phyloP scores from a whole-genome alignment of 2,797 vertebrate species.

The Nyctibius grandis region DNA sequence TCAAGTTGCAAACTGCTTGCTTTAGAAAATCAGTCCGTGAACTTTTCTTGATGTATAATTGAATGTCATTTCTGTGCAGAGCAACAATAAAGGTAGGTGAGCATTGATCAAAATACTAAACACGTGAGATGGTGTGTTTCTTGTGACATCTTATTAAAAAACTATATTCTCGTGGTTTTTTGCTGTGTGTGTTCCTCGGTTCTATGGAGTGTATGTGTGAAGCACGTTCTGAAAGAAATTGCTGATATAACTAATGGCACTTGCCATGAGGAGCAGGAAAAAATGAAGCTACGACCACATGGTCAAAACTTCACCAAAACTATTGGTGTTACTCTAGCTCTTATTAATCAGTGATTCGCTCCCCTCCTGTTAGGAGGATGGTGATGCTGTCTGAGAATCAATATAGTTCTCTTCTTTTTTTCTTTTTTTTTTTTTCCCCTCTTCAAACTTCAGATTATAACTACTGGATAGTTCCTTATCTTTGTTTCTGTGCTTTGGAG shows the following conservation, averaged over 20 bases:
- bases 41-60: neutral
- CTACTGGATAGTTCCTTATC: neutral
- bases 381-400: neutral
- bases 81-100: neutral
- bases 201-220: neutral
- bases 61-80: neutral
- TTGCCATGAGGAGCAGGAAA: neutral
- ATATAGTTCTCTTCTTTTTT: no score
- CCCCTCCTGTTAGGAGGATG: neutral
- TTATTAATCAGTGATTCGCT: neutral
- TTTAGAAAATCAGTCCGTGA: neutral
- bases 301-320: neutral
- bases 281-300: fast-evolving
- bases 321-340: neutral
- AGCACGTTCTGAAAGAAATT: neutral
- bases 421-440: neutral
- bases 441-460: neutral
- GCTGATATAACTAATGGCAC: neutral
- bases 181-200: neutral
- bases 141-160: neutral
- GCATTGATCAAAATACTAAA: neutral
- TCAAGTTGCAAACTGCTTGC: neutral
- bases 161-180: neutral
- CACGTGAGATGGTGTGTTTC: neutral
- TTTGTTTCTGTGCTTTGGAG: neutral